Evolutionary conservation across 2,888 invertebrate genomes (phyloP).

Genomic region (Steinernema hermaphroditum): DNA sequence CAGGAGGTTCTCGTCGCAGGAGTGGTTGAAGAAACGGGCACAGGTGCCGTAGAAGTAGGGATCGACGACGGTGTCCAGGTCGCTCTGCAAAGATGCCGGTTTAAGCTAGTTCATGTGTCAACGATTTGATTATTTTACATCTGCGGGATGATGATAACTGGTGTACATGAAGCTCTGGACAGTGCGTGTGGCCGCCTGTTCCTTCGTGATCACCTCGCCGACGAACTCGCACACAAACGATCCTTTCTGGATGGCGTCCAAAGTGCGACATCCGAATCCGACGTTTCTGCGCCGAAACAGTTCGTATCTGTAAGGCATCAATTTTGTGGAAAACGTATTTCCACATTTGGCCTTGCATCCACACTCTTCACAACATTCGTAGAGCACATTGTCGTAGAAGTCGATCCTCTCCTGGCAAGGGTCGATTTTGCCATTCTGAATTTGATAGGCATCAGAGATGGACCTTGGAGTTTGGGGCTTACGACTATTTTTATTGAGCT

Average conservation of each 20-base stretch:
- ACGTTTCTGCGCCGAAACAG: slow-evolving; percentile 35
- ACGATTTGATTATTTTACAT: not conserved
- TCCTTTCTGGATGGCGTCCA: slow-evolving; percentile 69
- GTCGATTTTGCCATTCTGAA: not conserved
- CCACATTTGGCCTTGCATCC: slow-evolving; percentile 39
- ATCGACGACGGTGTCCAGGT: slow-evolving; percentile 33
- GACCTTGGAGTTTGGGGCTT: too few species aligned
- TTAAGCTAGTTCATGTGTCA: too few species aligned
- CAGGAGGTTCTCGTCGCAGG: slow-evolving; percentile 37
- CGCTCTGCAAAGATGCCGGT: not conserved
- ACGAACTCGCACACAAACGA: slow-evolving; percentile 97
- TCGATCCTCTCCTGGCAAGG: not conserved
- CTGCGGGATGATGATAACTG: not conserved
- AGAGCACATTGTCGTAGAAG: slow-evolving; percentile 29
- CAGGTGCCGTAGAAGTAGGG: slow-evolving; percentile 39
- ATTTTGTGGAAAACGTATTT: slow-evolving; percentile 33
- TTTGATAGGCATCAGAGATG: too few species aligned
- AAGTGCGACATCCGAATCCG: slow-evolving; percentile 37
- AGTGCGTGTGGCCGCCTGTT: slow-evolving; percentile 77
- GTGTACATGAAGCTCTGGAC: slow-evolving; percentile 22
- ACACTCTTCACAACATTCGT: slow-evolving; percentile 35
- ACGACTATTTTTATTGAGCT: too few species aligned
- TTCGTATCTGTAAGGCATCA: slow-evolving; percentile 33
- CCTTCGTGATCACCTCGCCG: slow-evolving; percentile 89
- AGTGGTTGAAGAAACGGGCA: slow-evolving; percentile 42